These are phyloP conservation scores for Hippoglossus stenolepis DNA, from an alignment of 2,113 vertebrate genomes.

Conservation along the genomic window DNA sequence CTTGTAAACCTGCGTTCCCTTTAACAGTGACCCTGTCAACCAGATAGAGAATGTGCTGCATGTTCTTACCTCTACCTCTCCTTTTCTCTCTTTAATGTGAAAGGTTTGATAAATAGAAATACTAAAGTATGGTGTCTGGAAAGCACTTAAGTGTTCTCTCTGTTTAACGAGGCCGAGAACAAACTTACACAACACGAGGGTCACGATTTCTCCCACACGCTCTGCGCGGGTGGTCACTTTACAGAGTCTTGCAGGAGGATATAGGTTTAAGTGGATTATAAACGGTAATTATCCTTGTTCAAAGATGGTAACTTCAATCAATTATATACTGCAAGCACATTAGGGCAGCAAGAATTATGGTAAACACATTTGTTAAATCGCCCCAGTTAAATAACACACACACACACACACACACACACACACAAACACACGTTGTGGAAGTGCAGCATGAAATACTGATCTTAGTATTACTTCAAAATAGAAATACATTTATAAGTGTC, in stretches of 20 bases:
- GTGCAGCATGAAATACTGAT: no score
- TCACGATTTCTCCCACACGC: background rate
- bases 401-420: background rate
- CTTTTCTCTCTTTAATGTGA: background rate
- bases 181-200: background rate
- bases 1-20: slow-evolving; percentile 37
- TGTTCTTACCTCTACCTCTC: background rate
- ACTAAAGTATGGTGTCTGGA: background rate
- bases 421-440: background rate
- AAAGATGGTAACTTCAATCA: background rate
- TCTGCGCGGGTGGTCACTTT: background rate
- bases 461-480: no score
- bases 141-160: no score
- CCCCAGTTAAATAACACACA: background rate
- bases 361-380: background rate
- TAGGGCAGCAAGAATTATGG: background rate
- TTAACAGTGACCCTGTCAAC: slow-evolving; percentile 29
- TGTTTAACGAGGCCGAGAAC: background rate
- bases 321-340: background rate
- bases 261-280: background rate
- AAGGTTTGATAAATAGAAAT: background rate
- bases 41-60: background rate
- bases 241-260: background rate
- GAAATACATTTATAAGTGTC: no score
- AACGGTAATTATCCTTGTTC: background rate